Percentiles rank a stretch among this genome's conserved stretches.
These are phyloP conservation scores for Gulo gulo DNA, from an alignment of 2,113 vertebrate genomes.

Conservation along the genomic window DNA sequence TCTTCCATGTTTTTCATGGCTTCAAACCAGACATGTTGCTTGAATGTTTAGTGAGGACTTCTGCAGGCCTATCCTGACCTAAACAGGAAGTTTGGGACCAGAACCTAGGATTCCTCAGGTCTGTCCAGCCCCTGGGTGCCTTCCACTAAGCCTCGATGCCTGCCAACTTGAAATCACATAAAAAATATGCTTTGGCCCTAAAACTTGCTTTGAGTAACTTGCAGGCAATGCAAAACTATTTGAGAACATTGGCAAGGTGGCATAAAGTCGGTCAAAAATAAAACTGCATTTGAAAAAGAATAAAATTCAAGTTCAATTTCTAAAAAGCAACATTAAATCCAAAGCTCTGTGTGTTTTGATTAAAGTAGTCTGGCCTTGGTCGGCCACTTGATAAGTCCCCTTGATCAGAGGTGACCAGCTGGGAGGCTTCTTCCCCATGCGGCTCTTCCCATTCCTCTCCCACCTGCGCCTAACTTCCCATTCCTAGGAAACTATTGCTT, in stretches of 20 bases:
- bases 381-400: not conserved
- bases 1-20: not conserved
- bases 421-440: not conserved
- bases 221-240: not conserved
- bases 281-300: conserved; percentile 43
- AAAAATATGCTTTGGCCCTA: conserved; percentile 23
- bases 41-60: not conserved
- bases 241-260: not conserved
- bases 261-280: conserved; percentile 31
- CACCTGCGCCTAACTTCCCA: not conserved
- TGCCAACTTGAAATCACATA: conserved; percentile 34
- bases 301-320: conserved; percentile 4
- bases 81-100: not conserved
- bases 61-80: not conserved
- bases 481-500: not conserved
- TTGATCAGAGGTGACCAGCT: not conserved
- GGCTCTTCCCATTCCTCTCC: not conserved
- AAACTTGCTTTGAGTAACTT: conserved; percentile 48
- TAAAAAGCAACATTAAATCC: not conserved
- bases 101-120: not conserved
- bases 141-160: not conserved
- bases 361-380: not conserved
- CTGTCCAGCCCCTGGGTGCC: not conserved
- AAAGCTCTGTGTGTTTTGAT: not conserved
- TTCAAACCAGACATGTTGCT: not conserved